Percentiles rank a stretch among this genome's conserved stretches.
Conservation (phyloP, 2,888 invertebrate genomes). For the Ypsolopha scabrella region DNA sequence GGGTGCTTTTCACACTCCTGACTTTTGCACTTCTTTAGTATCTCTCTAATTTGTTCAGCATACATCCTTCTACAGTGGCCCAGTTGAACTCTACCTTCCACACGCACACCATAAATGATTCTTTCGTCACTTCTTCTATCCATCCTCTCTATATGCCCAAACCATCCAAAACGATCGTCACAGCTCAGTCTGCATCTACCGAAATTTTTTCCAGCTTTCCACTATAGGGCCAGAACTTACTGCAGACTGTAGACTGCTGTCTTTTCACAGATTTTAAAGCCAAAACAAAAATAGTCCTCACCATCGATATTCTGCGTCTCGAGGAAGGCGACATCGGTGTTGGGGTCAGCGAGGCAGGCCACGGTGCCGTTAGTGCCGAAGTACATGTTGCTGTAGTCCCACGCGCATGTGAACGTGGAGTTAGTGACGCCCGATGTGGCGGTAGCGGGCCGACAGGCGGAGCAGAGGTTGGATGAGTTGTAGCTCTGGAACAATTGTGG, state of each 20-base stretch:
- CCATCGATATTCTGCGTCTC: constrained; percentile 58
- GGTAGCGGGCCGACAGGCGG: constrained; percentile 25
- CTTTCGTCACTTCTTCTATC: no score
- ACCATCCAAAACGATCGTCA: no score
- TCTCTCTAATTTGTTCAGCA: background rate
- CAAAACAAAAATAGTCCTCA: no score
- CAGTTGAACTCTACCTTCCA: background rate
- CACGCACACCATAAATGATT: no score
- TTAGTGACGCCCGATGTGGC: constrained; percentile 6
- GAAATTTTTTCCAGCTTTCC: no score
- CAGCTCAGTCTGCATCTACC: no score
- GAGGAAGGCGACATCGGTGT: constrained; percentile 72
- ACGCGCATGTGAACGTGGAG: constrained; percentile 49
- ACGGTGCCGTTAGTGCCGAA: constrained; percentile 73
- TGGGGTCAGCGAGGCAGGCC: constrained; percentile 59
- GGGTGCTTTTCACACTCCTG: no score
- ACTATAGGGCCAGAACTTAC: background rate
- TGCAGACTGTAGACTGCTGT: background rate
- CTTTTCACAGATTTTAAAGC: no score
- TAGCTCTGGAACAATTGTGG: constrained; percentile 26
- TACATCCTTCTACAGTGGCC: background rate
- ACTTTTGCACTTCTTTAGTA: no score
- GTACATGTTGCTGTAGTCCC: constrained; percentile 61
- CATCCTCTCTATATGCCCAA: no score
- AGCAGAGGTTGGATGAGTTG: constrained; percentile 32